phyloP scores from a whole-genome alignment of 2,888 invertebrate genomes.

The Holacanthella duospinosa region DNA sequence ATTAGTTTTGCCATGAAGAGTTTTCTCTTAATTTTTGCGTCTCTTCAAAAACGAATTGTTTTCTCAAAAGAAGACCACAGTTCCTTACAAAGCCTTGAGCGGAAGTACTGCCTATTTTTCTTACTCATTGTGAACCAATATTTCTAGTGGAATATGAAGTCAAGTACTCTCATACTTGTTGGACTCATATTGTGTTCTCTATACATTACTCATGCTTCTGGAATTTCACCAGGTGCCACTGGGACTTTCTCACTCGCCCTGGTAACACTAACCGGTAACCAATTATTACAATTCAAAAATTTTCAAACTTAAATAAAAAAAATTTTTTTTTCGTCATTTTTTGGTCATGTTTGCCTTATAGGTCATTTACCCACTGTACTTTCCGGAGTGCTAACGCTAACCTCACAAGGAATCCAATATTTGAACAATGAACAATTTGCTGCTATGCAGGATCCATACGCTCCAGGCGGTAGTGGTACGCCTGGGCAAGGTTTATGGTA shows the following conservation, averaged over 20 bases:
- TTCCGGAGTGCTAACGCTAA: not conserved
- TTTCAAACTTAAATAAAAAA: no score
- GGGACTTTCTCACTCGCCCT: not conserved
- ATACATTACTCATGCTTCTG: no score
- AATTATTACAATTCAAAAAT: no score
- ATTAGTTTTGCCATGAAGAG: not conserved
- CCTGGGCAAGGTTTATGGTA: not conserved
- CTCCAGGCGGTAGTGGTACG: not conserved
- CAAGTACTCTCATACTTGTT: no score
- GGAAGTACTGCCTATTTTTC: no score
- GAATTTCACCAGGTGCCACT: no score
- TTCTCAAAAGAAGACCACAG: not conserved
- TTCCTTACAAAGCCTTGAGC: not conserved
- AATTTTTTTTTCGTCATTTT: no score
- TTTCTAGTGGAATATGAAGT: no score
- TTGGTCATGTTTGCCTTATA: no score
- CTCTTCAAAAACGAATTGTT: slow-evolving; percentile 3
- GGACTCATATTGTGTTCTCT: no score
- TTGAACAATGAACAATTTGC: not conserved
- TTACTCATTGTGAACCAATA: no score
- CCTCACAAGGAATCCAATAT: not conserved
- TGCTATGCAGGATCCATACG: not conserved
- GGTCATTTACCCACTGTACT: not conserved
- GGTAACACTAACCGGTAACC: not conserved
- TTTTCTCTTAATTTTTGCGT: not conserved